phyloP scores from a whole-genome alignment of 1,140 invertebrate genomes.

The Drosophila varians region DNA sequence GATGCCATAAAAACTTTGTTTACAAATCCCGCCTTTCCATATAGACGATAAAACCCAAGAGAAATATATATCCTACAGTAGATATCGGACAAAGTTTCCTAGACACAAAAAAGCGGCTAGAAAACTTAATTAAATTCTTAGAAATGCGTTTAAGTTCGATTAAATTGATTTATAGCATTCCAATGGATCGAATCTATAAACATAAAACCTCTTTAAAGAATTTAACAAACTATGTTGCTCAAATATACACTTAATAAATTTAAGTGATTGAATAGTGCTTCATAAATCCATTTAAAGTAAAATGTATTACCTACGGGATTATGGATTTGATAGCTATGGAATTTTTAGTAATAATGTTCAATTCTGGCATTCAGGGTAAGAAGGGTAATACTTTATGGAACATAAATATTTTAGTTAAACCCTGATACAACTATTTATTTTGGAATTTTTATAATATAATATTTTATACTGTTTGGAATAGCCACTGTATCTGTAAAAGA shows the following conservation, averaged over 20 bases:
- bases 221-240: no score
- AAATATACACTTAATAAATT: slow-evolving; percentile 25
- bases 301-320: background rate
- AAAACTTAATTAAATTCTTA: background rate
- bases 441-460: background rate
- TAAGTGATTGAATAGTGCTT: slow-evolving; percentile 7
- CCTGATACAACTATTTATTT: no score
- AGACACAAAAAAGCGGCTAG: background rate
- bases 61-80: slow-evolving; percentile 26
- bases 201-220: slow-evolving; percentile 1
- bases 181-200: background rate
- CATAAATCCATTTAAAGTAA: background rate
- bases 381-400: background rate
- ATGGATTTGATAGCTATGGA: background rate
- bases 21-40: slow-evolving; percentile 44
- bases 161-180: background rate
- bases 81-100: background rate
- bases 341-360: background rate
- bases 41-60: slow-evolving; percentile 5
- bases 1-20: slow-evolving; percentile 63
- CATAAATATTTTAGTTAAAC: background rate
- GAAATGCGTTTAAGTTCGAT: background rate
- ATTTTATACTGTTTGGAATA: background rate
- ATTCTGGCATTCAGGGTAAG: background rate
- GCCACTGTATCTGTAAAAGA: slow-evolving; percentile 23